These are phyloP conservation scores for Notolabrus celidotus DNA, from an alignment of 2,797 vertebrate genomes.

Conservation along the genomic window DNA sequence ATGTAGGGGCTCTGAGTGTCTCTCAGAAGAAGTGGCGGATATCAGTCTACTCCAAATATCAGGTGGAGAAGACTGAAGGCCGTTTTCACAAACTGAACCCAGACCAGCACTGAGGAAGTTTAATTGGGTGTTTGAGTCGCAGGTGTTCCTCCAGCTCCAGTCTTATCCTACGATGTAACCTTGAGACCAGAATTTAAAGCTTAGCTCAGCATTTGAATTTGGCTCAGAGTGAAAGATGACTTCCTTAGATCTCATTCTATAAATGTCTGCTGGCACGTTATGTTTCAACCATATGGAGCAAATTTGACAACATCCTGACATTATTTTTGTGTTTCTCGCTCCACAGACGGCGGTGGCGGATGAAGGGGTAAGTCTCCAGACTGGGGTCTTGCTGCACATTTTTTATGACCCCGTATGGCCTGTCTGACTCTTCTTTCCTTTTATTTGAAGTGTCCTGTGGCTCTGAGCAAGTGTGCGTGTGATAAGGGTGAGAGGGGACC, in stretches of 20 bases:
- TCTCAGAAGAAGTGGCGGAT: conserved; percentile 34
- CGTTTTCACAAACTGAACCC: not conserved
- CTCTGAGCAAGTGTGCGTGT: conserved; percentile 84
- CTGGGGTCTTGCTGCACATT: conserved; percentile 3
- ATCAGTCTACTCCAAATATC: conserved; percentile 6
- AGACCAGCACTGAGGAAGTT: conserved; percentile 1
- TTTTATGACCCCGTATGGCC: not conserved
- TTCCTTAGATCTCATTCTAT: not conserved
- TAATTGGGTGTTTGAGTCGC: conserved; percentile 34
- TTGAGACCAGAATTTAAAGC: conserved; percentile 5
- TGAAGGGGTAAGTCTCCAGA: conserved; percentile 84
- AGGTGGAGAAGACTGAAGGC: conserved; percentile 25
- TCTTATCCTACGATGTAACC: not conserved
- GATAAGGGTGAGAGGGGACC: conserved; percentile 91
- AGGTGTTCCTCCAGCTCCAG: conserved; percentile 31
- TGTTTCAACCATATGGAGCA: conserved; percentile 15
- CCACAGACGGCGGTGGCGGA: conserved; percentile 87
- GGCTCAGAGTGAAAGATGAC: not conserved
- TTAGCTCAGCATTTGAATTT: not conserved
- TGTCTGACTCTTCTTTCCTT: conserved; percentile 46
- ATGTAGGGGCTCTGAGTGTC: conserved; percentile 15
- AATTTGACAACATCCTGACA: conserved; percentile 38
- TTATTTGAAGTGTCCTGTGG: conserved; percentile 86
- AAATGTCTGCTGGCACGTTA: conserved; percentile 1
- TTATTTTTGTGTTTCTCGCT: conserved; percentile 44